These are phyloP conservation scores for Bombus vancouverensis DNA, from an alignment of 1,140 invertebrate genomes.

Conservation along the genomic window DNA sequence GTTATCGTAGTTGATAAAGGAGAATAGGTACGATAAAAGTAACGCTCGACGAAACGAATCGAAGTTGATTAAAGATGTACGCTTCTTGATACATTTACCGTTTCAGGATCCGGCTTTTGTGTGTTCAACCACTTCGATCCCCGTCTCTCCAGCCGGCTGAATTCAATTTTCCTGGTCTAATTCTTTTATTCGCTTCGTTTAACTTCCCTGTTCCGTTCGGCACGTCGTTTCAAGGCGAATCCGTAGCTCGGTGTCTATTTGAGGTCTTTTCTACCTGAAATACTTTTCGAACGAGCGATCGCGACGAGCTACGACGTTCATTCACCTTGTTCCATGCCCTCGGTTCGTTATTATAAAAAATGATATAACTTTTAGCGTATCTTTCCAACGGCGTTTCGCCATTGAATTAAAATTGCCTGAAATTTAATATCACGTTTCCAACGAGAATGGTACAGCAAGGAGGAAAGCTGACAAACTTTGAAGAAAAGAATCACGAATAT, in stretches of 20 bases:
- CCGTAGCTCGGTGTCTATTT: constrained; percentile 40
- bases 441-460: too few species aligned
- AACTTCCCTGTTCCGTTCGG: constrained; percentile 39
- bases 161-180: constrained; percentile 55
- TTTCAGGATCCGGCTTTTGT: constrained; percentile 28
- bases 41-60: constrained; percentile 36
- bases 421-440: neutral
- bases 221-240: constrained; percentile 45
- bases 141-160: constrained; percentile 24
- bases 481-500: too few species aligned
- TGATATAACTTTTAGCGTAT: neutral
- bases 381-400: neutral
- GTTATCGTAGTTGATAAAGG: neutral
- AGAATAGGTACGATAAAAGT: neutral
- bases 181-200: constrained; percentile 56
- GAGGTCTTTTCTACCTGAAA: constrained; percentile 36
- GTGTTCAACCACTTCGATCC: constrained; percentile 21
- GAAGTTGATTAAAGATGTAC: constrained; percentile 54
- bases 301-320: neutral
- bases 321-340: too few species aligned
- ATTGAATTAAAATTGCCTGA: neutral
- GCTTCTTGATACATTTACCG: constrained; percentile 32
- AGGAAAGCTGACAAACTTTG: too few species aligned
- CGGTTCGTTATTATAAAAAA: neutral
- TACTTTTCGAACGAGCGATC: constrained; percentile 26